Evolutionary conservation across 1,140 invertebrate species (phyloP), one percentile per base, ranked within the genome.

Genomic region (Episyrphus balteatus): DNA sequence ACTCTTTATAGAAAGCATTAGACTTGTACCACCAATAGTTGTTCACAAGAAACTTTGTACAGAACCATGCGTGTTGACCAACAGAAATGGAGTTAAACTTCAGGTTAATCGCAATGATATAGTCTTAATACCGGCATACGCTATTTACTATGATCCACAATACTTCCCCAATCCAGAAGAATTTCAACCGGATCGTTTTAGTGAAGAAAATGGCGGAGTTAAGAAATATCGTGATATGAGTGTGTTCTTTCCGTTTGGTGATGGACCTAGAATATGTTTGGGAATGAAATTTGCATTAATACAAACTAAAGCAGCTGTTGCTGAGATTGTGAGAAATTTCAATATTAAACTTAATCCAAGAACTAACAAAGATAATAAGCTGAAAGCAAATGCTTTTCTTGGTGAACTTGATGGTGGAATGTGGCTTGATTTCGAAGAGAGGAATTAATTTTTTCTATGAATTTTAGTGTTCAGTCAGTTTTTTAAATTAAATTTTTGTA

Each of bases 171-270:
- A 89, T 50, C 80, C 87, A 0, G 68, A 80, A 7, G 60, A 61
- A 12, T 92, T 81, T 58, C 74, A 83, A 61, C 89, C 89, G 0
- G 81, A 87, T 33, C 71, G 87, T 59, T 66, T 66, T 13, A 31
- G 56, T 21, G 18, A 40, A 36, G 57, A 58, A 17, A 47, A 53
- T 5, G 51, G 58, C 42, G 58, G 58, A 9, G 45, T 48, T 14
- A 65, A 64, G 42, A 51, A 44, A 1, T 62, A 45, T 18, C 44
- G 55, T 1, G 62, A 65, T 12, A 46, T 43, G 3, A 56, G 62
- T 13, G 43, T 53, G 0, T 58, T 50, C 7, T 54, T 56, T 49
- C 49, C 21, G 0, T 65, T 66, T 32, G 59, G 58, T 2, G 60
- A 66, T 54, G 62, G 59, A 33, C 60, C 59, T 0, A 52, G 62